Evolutionary conservation across 1,140 invertebrate genomes (phyloP).

Genomic region (Bombus turneri): DNA sequence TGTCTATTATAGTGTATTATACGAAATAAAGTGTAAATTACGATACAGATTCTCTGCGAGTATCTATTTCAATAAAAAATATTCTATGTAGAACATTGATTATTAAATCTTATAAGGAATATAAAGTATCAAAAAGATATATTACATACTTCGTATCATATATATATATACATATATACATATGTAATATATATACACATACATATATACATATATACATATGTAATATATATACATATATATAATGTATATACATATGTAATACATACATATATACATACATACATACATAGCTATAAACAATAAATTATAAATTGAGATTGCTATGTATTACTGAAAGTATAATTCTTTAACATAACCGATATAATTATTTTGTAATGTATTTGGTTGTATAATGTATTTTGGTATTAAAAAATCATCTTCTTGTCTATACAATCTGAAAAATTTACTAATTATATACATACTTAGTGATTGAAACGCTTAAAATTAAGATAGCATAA

Average conservation of each 20-base stretch:
- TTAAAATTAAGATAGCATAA: not conserved
- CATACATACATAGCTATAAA: no score
- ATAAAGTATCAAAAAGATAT: slow-evolving; percentile 5
- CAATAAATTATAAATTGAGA: no score
- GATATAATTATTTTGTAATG: not conserved
- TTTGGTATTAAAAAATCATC: not conserved
- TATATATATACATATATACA: not conserved
- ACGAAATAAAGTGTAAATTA: slow-evolving; percentile 74
- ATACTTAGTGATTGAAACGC: not conserved
- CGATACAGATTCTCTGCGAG: slow-evolving; percentile 16
- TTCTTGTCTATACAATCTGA: not conserved
- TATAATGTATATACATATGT: no score
- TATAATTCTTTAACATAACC: not conserved
- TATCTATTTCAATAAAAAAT: slow-evolving; percentile 36
- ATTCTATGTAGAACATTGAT: slow-evolving; percentile 4
- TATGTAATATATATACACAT: no score
- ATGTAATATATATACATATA: no score
- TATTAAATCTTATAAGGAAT: not conserved
- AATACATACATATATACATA: no score
- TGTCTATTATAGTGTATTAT: slow-evolving; percentile 75
- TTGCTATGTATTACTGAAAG: not conserved
- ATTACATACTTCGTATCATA: not conserved
- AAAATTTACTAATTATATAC: not conserved
- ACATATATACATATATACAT: not conserved
- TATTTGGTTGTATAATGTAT: not conserved